These are phyloP conservation scores for Eupithecia centaureata DNA, from an alignment of 2,888 invertebrate species.

Conservation along the genomic window DNA sequence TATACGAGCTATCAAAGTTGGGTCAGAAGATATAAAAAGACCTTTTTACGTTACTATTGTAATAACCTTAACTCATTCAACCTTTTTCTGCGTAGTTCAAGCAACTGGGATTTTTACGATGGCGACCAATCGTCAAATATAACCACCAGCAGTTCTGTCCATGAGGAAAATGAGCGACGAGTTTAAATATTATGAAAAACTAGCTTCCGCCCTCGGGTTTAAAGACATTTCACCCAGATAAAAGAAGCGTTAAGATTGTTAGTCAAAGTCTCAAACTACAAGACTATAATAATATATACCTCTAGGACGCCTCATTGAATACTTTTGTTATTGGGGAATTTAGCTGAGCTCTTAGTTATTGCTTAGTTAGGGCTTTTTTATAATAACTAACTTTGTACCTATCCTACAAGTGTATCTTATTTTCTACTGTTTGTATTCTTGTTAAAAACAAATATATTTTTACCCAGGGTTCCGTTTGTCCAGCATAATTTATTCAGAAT, in stretches of 20 bases:
- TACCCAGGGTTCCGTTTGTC: too few relatives aligned
- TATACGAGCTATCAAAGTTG: conserved; percentile 9
- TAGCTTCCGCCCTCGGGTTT: neutral
- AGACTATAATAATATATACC: too few relatives aligned
- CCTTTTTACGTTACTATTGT: neutral
- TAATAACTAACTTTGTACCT: too few relatives aligned
- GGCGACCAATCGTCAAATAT: neutral
- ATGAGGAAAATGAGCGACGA: neutral
- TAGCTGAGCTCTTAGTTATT: too few relatives aligned
- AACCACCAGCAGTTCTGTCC: neutral
- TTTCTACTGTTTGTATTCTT: too few relatives aligned
- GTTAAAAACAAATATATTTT: too few relatives aligned
- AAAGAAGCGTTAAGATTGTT: neutral
- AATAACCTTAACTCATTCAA: conserved; percentile 1
- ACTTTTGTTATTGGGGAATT: too few relatives aligned
- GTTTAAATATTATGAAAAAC: neutral
- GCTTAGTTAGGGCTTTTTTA: too few relatives aligned
- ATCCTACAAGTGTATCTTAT: too few relatives aligned
- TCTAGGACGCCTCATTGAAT: neutral
- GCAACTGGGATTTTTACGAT: neutral
- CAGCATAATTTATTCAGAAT: too few relatives aligned
- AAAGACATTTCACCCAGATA: neutral
- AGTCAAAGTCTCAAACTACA: too few relatives aligned
- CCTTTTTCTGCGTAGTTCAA: neutral
- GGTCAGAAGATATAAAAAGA: conserved; percentile 4